Evolutionary conservation across 2,888 invertebrate genomes (phyloP), one percentile per base, ranked within the genome.

Genomic region (Napeogenes inachia): DNA sequence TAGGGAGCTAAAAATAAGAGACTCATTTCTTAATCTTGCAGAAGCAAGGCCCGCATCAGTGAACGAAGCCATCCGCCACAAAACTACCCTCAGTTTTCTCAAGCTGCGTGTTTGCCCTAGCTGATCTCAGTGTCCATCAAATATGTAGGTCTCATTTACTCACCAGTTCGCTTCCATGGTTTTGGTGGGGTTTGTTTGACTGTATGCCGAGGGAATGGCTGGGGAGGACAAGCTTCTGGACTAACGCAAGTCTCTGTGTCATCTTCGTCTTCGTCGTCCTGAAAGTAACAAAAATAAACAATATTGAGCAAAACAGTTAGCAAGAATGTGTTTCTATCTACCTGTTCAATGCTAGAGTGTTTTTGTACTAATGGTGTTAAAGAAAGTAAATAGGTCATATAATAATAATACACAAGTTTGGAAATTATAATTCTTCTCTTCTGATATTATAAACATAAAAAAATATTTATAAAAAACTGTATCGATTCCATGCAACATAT

Each of bases 131-230:
- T 45, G 42, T 45, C 42, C 13, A 54, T 59, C 45, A 38, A 2
- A 47, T 38, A 30, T 45, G 47, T 33, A 38, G 35, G 46, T 4
- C 30, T 35, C 12, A 21, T 21, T 13, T 30, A 38, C 77, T 80
- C 80, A 91, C 91, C 91, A 67, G 91, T 91, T 74, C 91, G 80
- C 71, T 91, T 91, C 91, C 91, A 91, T 62, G 91, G 91, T 75
- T 91, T 91, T 2, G 91, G 91, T 0, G 87, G 75, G 54, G 75
- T 75, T 63, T 84, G 84, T 57, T 79, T 81, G 8, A 82, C 83
- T 59, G 71, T 81, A 62, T 84, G 87, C 77, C 91, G 79, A 33
- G 91, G 91, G 76, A 86, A 88, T 0, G 91, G 91, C 69, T 90
- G 91, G 2, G 90, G 90, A 8, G 85, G 83, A 70, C 80, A 79